phyloP scores from a whole-genome alignment of 2,888 invertebrate species.

The Drosophila tanythrix region DNA sequence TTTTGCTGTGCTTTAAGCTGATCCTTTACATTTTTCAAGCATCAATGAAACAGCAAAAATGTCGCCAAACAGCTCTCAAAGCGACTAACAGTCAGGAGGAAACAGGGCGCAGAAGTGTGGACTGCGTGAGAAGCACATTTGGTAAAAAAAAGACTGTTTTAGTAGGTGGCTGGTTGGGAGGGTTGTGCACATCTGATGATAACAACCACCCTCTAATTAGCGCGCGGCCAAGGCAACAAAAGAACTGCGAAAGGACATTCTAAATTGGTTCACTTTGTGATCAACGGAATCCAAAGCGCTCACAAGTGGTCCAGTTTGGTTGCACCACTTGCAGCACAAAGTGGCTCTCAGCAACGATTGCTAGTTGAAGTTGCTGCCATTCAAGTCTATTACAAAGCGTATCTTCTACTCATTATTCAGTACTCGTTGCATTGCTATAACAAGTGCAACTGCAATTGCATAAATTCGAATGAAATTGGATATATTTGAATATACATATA shows the following conservation, averaged over 20 bases:
- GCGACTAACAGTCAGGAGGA: not conserved
- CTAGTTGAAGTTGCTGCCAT: constrained; percentile 1
- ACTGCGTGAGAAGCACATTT: constrained; percentile 24
- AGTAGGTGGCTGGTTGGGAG: not conserved
- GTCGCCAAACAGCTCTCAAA: constrained; percentile 27
- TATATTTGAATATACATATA: not conserved
- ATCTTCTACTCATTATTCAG: not conserved
- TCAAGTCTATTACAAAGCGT: not conserved
- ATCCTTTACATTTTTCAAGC: constrained; percentile 51
- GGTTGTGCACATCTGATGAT: constrained; percentile 18
- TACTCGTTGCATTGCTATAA: not conserved
- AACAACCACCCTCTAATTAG: constrained; percentile 45
- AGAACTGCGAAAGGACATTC: constrained; percentile 7
- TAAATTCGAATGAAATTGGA: not conserved
- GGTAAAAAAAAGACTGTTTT: constrained; percentile 4
- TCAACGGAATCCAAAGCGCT: constrained; percentile 28
- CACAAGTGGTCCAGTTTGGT: constrained; percentile 7
- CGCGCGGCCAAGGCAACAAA: constrained; percentile 28
- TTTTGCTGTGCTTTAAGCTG: constrained; percentile 47
- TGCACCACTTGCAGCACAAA: constrained; percentile 1
- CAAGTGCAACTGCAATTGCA: not conserved
- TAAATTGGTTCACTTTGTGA: constrained; percentile 46
- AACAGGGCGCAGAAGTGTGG: not conserved
- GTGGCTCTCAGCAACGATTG: constrained; percentile 7
- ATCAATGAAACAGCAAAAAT: constrained; percentile 61